These are phyloP conservation scores for Amblyopsis hoosieri DNA, from an alignment of 2,797 vertebrate genomes.

Conservation along the genomic window DNA sequence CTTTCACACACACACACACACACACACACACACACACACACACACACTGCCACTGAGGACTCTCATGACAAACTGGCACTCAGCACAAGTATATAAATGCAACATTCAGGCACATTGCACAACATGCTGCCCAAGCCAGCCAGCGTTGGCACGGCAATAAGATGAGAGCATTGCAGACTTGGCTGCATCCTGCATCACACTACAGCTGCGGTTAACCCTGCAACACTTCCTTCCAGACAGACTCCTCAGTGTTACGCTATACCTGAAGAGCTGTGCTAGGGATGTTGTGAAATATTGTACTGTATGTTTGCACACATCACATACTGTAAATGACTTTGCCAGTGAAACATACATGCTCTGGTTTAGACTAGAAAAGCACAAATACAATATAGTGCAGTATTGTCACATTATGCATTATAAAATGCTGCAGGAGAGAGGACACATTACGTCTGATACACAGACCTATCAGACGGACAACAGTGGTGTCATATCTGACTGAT, in stretches of 20 bases:
- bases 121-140: neutral
- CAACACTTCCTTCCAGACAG: neutral
- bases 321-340: too few species aligned
- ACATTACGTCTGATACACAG: neutral
- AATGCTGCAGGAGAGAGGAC: too few species aligned
- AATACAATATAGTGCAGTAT: neutral
- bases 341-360: too few species aligned
- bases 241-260: neutral
- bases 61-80: conserved; percentile 37
- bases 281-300: too few species aligned
- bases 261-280: too few species aligned
- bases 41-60: conserved; percentile 19
- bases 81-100: conserved; percentile 10
- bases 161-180: conserved; percentile 1
- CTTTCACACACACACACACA: neutral
- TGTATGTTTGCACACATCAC: too few species aligned
- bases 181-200: conserved; percentile 4
- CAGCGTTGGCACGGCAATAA: conserved; percentile 36
- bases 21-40: conserved; percentile 7
- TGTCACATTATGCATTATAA: neutral
- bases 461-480: neutral
- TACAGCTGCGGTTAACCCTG: neutral
- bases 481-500: too few species aligned
- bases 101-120: conserved; percentile 30
- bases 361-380: too few species aligned